phyloP scores from a whole-genome alignment of 2,888 invertebrate species.

The Criorhina ranunculi region DNA sequence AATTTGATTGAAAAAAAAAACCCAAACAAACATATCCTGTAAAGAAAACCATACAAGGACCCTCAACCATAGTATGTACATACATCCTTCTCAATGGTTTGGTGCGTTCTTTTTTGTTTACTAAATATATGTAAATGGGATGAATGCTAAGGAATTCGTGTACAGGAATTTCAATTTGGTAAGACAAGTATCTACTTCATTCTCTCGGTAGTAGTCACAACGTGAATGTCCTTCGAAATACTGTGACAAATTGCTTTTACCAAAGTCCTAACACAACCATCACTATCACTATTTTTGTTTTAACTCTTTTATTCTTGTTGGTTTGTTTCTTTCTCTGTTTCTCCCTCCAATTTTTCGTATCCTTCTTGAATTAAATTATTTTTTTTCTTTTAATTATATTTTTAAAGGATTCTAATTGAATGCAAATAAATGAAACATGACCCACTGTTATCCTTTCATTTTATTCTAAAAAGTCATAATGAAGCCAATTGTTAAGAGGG shows the following conservation, averaged over 20 bases:
- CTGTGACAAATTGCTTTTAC: conserved; percentile 58
- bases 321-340: neutral
- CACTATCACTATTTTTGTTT: too few species aligned
- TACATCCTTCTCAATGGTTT: neutral
- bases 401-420: conserved; percentile 60
- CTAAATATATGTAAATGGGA: conserved; percentile 35
- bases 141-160: conserved; percentile 57
- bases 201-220: neutral
- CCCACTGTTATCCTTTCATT: conserved; percentile 61
- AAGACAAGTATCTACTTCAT: conserved; percentile 24
- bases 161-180: conserved; percentile 64
- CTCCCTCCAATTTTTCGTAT: neutral
- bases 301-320: too few species aligned
- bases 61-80: too few species aligned
- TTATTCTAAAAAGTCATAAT: conserved; percentile 11
- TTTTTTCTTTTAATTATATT: conserved; percentile 37
- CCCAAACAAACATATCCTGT: neutral
- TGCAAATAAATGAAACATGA: conserved; percentile 53
- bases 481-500: conserved; percentile 2
- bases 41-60: neutral
- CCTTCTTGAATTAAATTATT: neutral
- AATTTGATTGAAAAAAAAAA: conserved; percentile 3
- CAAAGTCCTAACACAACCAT: conserved; percentile 7
- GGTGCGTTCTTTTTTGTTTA: conserved; percentile 23
- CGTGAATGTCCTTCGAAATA: conserved; percentile 50